Conservation (phyloP, 2,888 invertebrate species). For the Lasioglossum pauxillum region DNA sequence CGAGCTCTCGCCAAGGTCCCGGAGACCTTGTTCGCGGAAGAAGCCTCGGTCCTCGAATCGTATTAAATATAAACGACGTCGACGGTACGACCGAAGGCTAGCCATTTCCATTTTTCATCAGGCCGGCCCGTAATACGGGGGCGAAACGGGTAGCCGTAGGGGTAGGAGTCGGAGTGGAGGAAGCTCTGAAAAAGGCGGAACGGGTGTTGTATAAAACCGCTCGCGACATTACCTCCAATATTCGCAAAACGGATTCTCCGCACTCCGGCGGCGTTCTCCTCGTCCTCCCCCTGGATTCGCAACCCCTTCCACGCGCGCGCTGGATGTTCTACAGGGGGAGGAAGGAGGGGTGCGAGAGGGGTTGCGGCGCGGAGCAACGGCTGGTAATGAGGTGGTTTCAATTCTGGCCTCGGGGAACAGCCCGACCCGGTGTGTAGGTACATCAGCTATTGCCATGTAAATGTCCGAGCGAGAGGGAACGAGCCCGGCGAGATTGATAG, state of each 20-base stretch:
- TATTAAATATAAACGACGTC: conserved; percentile 65
- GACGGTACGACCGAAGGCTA: conserved; percentile 72
- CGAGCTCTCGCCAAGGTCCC: not conserved
- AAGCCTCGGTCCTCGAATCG: conserved; percentile 30
- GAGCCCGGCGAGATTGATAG: conserved; percentile 76
- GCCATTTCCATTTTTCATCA: conserved; percentile 84
- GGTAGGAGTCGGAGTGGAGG: conserved; percentile 66
- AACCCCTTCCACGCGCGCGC: conserved; percentile 50
- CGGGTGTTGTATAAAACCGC: conserved; percentile 82
- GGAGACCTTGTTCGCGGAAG: not conserved
- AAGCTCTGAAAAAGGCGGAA: conserved; percentile 72
- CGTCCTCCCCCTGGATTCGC: conserved; percentile 45
- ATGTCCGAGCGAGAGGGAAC: conserved; percentile 75
- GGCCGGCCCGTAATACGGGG: conserved; percentile 71
- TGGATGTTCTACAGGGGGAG: not conserved
- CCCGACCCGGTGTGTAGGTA: conserved; percentile 69
- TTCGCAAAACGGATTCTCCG: conserved; percentile 84
- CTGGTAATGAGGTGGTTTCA: conserved; percentile 84
- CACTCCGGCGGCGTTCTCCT: conserved; percentile 71
- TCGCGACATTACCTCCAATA: conserved; percentile 84
- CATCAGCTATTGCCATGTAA: conserved; percentile 79
- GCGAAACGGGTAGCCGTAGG: conserved; percentile 52
- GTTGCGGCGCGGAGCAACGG: conserved; percentile 29
- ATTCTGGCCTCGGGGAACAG: conserved; percentile 82
- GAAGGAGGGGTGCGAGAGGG: not conserved